Evolutionary conservation across 2,113 vertebrate species (phyloP).

Genomic region (Spea multiplicata): DNA sequence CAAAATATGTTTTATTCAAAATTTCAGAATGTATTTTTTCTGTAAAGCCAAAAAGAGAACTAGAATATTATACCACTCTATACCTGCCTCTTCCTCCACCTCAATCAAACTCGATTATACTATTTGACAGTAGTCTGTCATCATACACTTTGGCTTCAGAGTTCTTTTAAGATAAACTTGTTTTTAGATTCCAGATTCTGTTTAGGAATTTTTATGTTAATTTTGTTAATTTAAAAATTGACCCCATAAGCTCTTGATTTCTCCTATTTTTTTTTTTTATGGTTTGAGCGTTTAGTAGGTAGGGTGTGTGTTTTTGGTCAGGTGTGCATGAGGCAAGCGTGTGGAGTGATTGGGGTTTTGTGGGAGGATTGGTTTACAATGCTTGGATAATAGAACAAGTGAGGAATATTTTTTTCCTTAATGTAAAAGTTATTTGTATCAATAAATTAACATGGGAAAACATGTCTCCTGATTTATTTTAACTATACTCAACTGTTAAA

Average conservation of each 20-base stretch:
- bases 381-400: conserved; percentile 23
- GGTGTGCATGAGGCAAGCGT: conserved; percentile 36
- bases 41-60: too few relatives aligned
- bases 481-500: neutral
- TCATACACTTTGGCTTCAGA: too few relatives aligned
- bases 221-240: conserved; percentile 28
- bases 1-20: too few relatives aligned
- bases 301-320: conserved; percentile 29
- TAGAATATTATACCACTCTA: too few relatives aligned
- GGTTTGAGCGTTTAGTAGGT: conserved; percentile 35
- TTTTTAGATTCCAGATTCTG: conserved; percentile 8
- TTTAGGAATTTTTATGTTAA: conserved; percentile 11
- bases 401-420: conserved; percentile 40
- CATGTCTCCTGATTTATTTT: neutral
- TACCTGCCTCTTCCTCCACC: too few relatives aligned
- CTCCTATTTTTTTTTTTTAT: conserved; percentile 44
- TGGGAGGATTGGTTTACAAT: conserved; percentile 6
- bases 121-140: too few relatives aligned
- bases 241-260: conserved; percentile 23
- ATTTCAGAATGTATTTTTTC: too few relatives aligned
- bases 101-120: too few relatives aligned
- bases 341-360: conserved; percentile 21
- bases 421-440: conserved; percentile 43
- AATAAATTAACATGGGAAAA: conserved; percentile 41
- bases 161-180: neutral